Conservation (phyloP, 2,113 vertebrate species). For the Takifugu flavidus region DNA sequence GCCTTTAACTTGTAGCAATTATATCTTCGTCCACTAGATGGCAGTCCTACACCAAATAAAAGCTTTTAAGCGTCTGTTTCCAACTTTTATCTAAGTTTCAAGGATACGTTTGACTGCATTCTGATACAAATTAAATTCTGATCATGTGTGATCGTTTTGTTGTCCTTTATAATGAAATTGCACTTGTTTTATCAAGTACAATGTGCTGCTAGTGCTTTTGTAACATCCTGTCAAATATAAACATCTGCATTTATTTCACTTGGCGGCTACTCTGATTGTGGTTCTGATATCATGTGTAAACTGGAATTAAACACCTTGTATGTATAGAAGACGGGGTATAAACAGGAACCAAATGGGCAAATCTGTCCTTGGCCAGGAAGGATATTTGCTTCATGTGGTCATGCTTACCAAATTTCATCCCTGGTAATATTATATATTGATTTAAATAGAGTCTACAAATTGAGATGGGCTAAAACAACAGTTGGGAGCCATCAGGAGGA, state of each 20-base stretch:
- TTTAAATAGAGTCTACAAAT: slow-evolving; percentile 55
- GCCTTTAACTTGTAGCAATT: neutral
- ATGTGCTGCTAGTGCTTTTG: neutral
- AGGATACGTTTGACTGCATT: neutral
- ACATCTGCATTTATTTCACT: neutral
- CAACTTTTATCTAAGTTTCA: neutral
- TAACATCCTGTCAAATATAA: slow-evolving; percentile 10
- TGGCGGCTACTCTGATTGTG: slow-evolving; percentile 4
- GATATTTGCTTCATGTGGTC: slow-evolving; percentile 50
- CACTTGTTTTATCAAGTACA: too few relatives aligned
- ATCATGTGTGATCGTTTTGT: neutral
- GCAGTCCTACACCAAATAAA: slow-evolving; percentile 41
- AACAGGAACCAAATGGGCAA: slow-evolving; percentile 38
- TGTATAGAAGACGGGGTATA: slow-evolving; percentile 11
- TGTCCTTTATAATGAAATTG: too few relatives aligned
- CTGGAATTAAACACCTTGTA: slow-evolving; percentile 26
- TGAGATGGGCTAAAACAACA: slow-evolving; percentile 60
- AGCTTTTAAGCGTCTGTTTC: neutral
- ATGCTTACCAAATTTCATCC: slow-evolving; percentile 54
- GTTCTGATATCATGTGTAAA: slow-evolving; percentile 12
- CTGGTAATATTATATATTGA: slow-evolving; percentile 76
- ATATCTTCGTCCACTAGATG: slow-evolving; percentile 59
- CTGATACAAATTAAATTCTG: slow-evolving; percentile 1
- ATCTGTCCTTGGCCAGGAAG: slow-evolving; percentile 39
- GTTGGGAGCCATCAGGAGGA: slow-evolving; percentile 53